Evolutionary conservation across 1,140 invertebrate species (phyloP).

Genomic region (Orius insidiosus): DNA sequence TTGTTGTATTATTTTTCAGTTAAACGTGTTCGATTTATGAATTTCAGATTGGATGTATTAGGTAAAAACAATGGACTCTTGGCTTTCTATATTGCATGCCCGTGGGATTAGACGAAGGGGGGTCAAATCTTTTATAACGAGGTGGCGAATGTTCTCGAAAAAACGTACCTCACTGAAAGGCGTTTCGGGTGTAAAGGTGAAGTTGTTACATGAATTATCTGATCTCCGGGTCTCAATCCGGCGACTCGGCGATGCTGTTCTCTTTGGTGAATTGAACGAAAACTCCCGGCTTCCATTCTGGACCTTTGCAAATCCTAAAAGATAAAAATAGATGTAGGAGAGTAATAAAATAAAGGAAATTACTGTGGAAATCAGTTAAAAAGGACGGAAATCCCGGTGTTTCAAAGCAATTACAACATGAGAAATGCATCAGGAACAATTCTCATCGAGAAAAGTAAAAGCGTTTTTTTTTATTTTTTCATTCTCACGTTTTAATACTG

Average conservation of each 20-base stretch:
- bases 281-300: conserved; percentile 67
- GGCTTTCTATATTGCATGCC: conserved; percentile 1
- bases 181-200: conserved; percentile 48
- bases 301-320: conserved; percentile 62
- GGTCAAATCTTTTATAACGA: too few relatives aligned
- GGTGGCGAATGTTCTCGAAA: too few relatives aligned
- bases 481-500: neutral
- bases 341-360: neutral
- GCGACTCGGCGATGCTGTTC: conserved; percentile 71
- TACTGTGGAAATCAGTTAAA: neutral
- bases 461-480: neutral
- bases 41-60: too few relatives aligned
- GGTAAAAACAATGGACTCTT: too few relatives aligned
- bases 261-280: conserved; percentile 83
- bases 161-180: conserved; percentile 54
- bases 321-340: too few relatives aligned
- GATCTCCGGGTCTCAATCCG: conserved; percentile 76
- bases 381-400: neutral
- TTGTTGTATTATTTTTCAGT: too few relatives aligned
- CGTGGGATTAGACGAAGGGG: conserved; percentile 6
- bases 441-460: neutral
- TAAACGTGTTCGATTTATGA: too few relatives aligned
- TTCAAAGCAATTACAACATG: neutral
- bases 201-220: conserved; percentile 82
- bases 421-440: neutral